These are phyloP conservation scores for Prostheceraeus crozeri DNA, from an alignment of 2,888 invertebrate genomes.

Conservation along the genomic window DNA sequence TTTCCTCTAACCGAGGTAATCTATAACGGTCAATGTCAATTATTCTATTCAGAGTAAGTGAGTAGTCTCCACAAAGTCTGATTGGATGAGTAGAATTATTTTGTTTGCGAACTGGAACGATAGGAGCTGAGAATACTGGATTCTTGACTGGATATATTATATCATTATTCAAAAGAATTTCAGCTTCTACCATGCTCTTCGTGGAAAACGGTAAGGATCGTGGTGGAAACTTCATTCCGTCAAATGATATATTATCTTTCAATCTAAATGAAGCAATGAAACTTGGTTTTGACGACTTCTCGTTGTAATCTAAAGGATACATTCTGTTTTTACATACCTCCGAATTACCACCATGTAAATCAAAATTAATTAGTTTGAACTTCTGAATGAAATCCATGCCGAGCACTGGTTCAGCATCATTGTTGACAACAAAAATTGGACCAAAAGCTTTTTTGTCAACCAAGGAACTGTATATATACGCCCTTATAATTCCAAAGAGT, in stretches of 20 bases:
- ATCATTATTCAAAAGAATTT: neutral
- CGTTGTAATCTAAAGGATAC: no score
- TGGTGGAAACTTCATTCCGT: constrained; percentile 23
- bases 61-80: constrained; percentile 28
- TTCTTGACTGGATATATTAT: constrained; percentile 28
- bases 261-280: constrained; percentile 9
- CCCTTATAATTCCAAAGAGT: no score
- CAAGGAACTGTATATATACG: no score
- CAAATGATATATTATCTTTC: neutral
- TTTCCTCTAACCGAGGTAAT: constrained; percentile 26
- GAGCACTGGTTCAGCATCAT: no score
- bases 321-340: no score
- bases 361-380: no score
- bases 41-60: constrained; percentile 25
- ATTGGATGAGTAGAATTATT: constrained; percentile 18
- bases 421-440: no score
- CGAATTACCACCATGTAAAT: no score
- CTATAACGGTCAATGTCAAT: constrained; percentile 25
- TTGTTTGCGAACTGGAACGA: constrained; percentile 29
- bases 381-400: no score
- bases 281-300: no score
- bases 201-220: constrained; percentile 26
- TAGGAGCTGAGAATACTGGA: constrained; percentile 29
- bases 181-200: constrained; percentile 22
- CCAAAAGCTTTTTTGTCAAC: no score